Evolutionary conservation across 2,888 invertebrate genomes (phyloP), one percentile per base, ranked within the genome.

Genomic region (Ectemnius cavifrons): DNA sequence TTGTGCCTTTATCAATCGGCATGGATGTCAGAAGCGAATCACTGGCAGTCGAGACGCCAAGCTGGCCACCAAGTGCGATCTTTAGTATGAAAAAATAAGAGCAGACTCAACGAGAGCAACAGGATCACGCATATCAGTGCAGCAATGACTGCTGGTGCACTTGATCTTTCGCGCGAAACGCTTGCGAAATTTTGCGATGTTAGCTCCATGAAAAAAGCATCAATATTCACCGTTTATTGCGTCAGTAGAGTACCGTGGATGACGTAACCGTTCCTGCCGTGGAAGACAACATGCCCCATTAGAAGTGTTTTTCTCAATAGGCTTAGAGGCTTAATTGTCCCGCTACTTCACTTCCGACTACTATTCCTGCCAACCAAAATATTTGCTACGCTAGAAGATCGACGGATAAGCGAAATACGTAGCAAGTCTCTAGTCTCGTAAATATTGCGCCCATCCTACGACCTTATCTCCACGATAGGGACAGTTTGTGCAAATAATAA

Each of bases 291-390:
- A 20, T 27, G 62, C 45, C 47, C 64, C 58, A 73, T 72, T 66
- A 61, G 49, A 66, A 73, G 60, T 71, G 56, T 70, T 76, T 74
- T 63, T 67, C 18, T 63, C 62, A 62, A 71, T 59, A 67, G 6
- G 6, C 16, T 70, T 67, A 63, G 70, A 66, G 16, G 28, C 37
- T 37, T 14, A 23, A 27, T 64, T 58, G 14, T 37, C 64, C 28
- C 23, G 58, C 58, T 59, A 66, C 45, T 66, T 77, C 18, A 49
- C 62, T 71, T 58, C 28, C 2, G 20, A 27, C 8, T 11, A 28
- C 27, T 18, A 45, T 67, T 47, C 16, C 18, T 63, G n/a, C 60
- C 46, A 67, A 74, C 47, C 56, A 64, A 67, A 63, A 71, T 56
- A 16, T 63, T 65, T 64, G 49, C 63, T 23, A 14, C 20, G 37